Evolutionary conservation across 1,140 invertebrate genomes (phyloP).

Genomic region (Tetramorium parvispinum): DNA sequence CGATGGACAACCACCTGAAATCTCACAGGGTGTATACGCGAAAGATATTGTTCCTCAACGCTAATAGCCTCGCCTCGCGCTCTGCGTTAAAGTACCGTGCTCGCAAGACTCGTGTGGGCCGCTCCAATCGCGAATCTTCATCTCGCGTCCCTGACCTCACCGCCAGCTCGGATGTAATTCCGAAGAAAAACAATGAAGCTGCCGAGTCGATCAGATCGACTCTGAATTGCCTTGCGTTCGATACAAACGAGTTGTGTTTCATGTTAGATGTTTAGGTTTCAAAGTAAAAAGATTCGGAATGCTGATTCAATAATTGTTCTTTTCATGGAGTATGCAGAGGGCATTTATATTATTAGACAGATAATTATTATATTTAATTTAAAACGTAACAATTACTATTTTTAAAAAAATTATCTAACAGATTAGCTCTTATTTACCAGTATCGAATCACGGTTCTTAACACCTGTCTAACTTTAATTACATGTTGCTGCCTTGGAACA

Average conservation of each 20-base stretch:
- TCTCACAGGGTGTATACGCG: not conserved
- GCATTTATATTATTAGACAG: not conserved
- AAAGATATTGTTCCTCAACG: constrained; percentile 11
- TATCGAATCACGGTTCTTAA: not conserved
- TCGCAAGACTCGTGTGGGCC: constrained; percentile 31
- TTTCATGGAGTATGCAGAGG: not conserved
- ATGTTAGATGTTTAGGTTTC: not conserved
- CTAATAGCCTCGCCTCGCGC: not conserved
- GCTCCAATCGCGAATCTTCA: constrained; percentile 48
- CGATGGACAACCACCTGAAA: not conserved
- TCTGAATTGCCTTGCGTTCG: constrained; percentile 19
- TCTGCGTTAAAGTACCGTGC: not conserved
- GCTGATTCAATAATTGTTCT: not conserved
- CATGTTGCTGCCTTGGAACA: not conserved
- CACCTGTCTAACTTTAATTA: constrained; percentile 14
- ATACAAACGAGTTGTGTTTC: constrained; percentile 32
- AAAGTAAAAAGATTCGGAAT: not conserved
- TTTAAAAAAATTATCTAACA: not conserved
- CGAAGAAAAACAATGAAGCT: constrained; percentile 56
- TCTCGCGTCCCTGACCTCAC: constrained; percentile 59
- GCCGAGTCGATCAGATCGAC: constrained; percentile 45
- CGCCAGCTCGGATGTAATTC: constrained; percentile 46
- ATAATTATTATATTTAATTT: not conserved
- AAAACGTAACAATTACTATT: not conserved
- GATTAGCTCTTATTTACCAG: not conserved